Conservation (phyloP, 2,888 invertebrate species). For the Phaonia tiefii region DNA sequence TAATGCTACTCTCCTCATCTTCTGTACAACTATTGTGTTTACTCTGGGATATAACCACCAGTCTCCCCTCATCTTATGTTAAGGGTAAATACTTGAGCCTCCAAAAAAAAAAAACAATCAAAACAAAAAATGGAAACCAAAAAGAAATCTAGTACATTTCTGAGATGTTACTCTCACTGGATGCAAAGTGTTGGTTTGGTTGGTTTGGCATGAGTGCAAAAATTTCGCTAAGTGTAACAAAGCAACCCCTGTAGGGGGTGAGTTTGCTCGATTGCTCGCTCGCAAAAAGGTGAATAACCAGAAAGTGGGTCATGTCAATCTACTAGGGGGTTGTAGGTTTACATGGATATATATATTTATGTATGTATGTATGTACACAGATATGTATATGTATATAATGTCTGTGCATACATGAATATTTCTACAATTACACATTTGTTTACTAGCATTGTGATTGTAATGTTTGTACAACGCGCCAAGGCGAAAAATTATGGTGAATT, state of each 20-base stretch:
- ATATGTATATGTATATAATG: not conserved
- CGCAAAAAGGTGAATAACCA: conserved; percentile 52
- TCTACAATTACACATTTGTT: conserved; percentile 28
- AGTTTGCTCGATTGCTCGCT: too few relatives aligned
- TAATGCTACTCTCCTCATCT: too few relatives aligned
- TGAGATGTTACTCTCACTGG: conserved; percentile 18
- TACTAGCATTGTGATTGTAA: conserved; percentile 49
- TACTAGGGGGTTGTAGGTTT: conserved; percentile 31
- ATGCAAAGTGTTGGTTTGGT: not conserved
- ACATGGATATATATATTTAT: not conserved
- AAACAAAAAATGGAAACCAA: conserved; percentile 16
- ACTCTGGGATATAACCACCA: not conserved
- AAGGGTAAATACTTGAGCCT: not conserved
- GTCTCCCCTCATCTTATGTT: not conserved
- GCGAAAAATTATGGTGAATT: conserved; percentile 65
- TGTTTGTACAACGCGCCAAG: conserved; percentile 54
- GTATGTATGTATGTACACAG: conserved; percentile 19
- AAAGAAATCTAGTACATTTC: not conserved
- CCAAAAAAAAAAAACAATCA: conserved; percentile 26
- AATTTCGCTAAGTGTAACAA: conserved; percentile 1
- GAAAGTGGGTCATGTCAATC: conserved; percentile 58
- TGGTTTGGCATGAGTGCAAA: too few relatives aligned
- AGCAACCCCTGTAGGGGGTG: conserved; percentile 10
- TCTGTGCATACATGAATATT: too few relatives aligned
- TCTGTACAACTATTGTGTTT: not conserved